A percentile compares a stretch with the other conserved stretches of the same genome.
Evolutionary conservation across 2,113 vertebrate species (phyloP).

Genomic region (Notechis scutatus): DNA sequence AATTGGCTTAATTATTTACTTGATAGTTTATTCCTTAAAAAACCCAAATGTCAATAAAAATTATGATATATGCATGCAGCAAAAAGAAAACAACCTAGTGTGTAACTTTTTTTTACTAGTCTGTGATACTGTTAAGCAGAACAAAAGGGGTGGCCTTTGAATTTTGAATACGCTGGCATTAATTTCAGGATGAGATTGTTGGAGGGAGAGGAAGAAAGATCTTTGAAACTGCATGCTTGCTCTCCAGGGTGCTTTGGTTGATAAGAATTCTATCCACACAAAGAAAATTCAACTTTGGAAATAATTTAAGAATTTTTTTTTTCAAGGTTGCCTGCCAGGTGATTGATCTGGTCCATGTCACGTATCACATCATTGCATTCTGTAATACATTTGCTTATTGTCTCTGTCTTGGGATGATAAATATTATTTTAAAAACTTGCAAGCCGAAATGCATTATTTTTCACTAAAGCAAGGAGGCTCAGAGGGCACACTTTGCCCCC

Average conservation of each 20-base stretch:
- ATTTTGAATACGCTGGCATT: not conserved
- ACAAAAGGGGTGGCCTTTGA: not conserved
- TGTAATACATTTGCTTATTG: constrained; percentile 67
- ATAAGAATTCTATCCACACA: constrained; percentile 65
- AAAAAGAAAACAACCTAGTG: not conserved
- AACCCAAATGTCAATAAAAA: not conserved
- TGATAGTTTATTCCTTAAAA: not conserved
- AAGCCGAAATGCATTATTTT: constrained; percentile 45
- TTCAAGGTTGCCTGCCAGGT: constrained; percentile 43
- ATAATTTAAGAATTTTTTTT: constrained; percentile 30
- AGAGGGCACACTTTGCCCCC: constrained; percentile 31
- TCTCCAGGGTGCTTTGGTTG: constrained; percentile 40
- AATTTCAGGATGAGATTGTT: not conserved
- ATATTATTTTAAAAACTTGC: constrained; percentile 40
- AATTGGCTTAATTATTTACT: not conserved
- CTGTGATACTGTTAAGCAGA: constrained; percentile 8
- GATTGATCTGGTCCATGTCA: constrained; percentile 61
- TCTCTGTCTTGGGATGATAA: constrained; percentile 67
- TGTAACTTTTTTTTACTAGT: not conserved
- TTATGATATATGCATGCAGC: not conserved
- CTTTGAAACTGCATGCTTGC: constrained; percentile 6
- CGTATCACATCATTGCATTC: constrained; percentile 67
- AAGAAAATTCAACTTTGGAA: constrained; percentile 69
- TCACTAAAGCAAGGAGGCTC: constrained; percentile 13
- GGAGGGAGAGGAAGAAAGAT: not conserved